Conservation (phyloP, 2,797 vertebrate species). For the Melanotaenia trifasciata region DNA sequence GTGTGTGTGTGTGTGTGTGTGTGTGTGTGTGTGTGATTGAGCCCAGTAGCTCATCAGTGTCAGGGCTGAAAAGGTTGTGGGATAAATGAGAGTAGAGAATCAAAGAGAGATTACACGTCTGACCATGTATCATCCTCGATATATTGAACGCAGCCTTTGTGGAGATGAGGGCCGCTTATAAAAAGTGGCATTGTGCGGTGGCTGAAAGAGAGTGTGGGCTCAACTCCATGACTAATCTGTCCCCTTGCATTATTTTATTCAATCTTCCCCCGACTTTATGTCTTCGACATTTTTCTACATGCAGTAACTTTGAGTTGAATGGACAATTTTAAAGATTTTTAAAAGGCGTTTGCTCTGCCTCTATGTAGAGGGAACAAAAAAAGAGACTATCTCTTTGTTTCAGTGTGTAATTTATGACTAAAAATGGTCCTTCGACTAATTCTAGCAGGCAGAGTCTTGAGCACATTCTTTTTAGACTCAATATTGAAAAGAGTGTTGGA, state of each 20-base stretch:
- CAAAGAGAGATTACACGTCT: conserved; percentile 99
- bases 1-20: too few species aligned
- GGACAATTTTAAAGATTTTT: conserved; percentile 99
- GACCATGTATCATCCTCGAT: conserved; percentile 99
- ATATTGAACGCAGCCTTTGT: conserved; percentile 99
- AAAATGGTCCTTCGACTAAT: conserved; percentile 86
- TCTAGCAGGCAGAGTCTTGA: conserved; percentile 82
- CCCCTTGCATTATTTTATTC: conserved; percentile 99
- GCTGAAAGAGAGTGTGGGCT: conserved; percentile 97
- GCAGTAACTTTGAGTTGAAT: conserved; percentile 99
- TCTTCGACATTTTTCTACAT: conserved; percentile 99
- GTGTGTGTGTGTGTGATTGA: conserved; percentile 65
- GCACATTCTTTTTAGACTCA: conserved; percentile 84
- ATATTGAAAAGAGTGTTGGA: conserved; percentile 84
- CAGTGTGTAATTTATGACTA: conserved; percentile 92
- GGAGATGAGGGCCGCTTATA: conserved; percentile 96
- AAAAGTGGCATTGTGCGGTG: conserved; percentile 97
- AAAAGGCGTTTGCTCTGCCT: conserved; percentile 96
- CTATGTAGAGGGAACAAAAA: conserved; percentile 87
- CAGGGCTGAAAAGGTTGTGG: conserved; percentile 96
- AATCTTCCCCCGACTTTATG: conserved; percentile 99
- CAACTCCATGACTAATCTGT: conserved; percentile 99
- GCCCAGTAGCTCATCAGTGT: conserved; percentile 97
- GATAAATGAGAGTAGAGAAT: conserved; percentile 98
- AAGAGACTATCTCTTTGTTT: conserved; percentile 97